Conservation (phyloP, 1,140 invertebrate genomes). For the Philaenus spumarius region DNA sequence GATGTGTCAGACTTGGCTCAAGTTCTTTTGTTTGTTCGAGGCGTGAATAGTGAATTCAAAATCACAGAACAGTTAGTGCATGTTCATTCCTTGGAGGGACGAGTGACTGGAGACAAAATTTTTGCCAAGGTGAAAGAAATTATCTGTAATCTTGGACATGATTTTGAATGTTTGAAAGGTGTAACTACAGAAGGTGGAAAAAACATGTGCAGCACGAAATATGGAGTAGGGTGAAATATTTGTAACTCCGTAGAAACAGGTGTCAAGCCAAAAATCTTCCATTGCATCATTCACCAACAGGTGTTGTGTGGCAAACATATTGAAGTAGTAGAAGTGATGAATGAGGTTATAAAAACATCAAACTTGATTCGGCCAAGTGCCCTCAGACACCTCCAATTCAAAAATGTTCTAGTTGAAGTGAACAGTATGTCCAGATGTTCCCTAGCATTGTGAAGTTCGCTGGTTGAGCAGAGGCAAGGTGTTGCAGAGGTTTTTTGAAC, state of each 20-base stretch:
- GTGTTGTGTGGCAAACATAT: too few relatives aligned
- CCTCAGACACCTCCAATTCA: slow-evolving; percentile 35
- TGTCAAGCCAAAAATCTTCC: slow-evolving; percentile 37
- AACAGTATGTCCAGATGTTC: slow-evolving; percentile 33
- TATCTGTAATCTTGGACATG: slow-evolving; percentile 22
- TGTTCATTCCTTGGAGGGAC: slow-evolving; percentile 31
- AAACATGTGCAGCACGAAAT: slow-evolving; percentile 32
- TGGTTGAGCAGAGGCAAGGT: too few relatives aligned
- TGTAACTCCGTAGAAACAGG: slow-evolving; percentile 23
- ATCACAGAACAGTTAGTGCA: slow-evolving; percentile 34
- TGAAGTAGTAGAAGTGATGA: too few relatives aligned
- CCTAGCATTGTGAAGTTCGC: too few relatives aligned
- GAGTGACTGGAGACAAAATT: slow-evolving; percentile 32
- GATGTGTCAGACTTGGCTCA: too few relatives aligned
- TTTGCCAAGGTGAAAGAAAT: slow-evolving; percentile 27
- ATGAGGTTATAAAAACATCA: slow-evolving; percentile 32
- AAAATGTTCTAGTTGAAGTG: slow-evolving; percentile 34
- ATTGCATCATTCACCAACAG: too few relatives aligned
- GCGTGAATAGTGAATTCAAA: too few relatives aligned
- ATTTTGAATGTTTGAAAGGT: slow-evolving; percentile 26
- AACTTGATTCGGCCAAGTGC: slow-evolving; percentile 34
- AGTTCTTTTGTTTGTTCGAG: too few relatives aligned
- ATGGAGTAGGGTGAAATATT: slow-evolving; percentile 29
- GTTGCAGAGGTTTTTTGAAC: too few relatives aligned
- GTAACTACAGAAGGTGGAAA: slow-evolving; percentile 35